Percentiles rank a stretch among this genome's conserved stretches.
phyloP scores from a whole-genome alignment of 2,888 invertebrate genomes.

The Erebia epiphron region DNA sequence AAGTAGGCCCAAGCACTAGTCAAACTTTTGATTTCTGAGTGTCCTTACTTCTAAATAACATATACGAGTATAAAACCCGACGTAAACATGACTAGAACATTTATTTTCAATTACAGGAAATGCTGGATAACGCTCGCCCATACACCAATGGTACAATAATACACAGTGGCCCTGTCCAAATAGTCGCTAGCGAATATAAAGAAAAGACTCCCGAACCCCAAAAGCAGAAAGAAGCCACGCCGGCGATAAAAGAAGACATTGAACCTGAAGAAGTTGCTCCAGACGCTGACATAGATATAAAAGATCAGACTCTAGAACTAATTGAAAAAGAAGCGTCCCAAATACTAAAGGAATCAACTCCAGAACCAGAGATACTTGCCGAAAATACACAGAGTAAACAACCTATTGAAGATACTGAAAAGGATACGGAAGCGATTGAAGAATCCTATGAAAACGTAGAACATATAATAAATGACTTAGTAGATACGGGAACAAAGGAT shows the following conservation, averaged over 20 bases:
- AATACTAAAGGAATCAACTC: slow-evolving; percentile 8
- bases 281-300: background rate
- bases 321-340: slow-evolving; percentile 12
- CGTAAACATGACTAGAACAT: background rate
- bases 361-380: slow-evolving; percentile 35
- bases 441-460: slow-evolving; percentile 20
- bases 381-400: background rate
- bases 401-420: slow-evolving; percentile 29
- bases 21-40: background rate
- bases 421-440: slow-evolving; percentile 36
- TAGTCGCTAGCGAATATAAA: slow-evolving; percentile 67
- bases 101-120: slow-evolving; percentile 54
- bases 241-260: slow-evolving; percentile 20
- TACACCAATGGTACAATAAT: slow-evolving; percentile 74
- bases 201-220: slow-evolving; percentile 54
- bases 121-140: slow-evolving; percentile 71
- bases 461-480: slow-evolving; percentile 10
- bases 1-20: background rate
- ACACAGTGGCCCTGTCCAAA: slow-evolving; percentile 68
- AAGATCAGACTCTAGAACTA: slow-evolving; percentile 27
- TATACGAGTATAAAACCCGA: background rate
- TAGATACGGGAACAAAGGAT: slow-evolving; percentile 11
- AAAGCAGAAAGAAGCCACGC: slow-evolving; percentile 38
- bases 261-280: slow-evolving; percentile 4
- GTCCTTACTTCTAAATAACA: background rate